phyloP scores from a whole-genome alignment of 2,113 vertebrate species.

The Crocuta crocuta region DNA sequence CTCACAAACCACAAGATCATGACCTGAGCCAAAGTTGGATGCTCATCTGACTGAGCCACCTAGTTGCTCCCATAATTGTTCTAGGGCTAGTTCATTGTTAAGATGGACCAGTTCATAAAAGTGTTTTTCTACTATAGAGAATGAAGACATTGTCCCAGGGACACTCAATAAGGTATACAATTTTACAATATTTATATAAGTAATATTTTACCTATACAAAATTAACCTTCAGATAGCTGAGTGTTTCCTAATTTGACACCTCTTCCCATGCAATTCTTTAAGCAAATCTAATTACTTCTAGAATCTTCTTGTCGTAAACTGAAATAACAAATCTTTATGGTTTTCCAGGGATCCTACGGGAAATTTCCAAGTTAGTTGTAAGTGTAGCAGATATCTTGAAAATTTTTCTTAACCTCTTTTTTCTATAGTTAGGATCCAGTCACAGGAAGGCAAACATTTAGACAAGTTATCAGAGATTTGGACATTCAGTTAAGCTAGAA shows the following conservation, averaged over 20 bases:
- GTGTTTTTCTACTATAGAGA: not conserved
- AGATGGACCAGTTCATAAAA: not conserved
- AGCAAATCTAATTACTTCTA: slow-evolving; percentile 18
- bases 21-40: no score
- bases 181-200: not conserved
- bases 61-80: not conserved
- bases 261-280: not conserved
- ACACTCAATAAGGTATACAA: not conserved
- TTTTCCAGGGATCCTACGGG: not conserved
- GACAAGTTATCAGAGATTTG: not conserved
- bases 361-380: not conserved
- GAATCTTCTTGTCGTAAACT: not conserved
- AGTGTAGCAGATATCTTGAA: not conserved
- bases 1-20: no score
- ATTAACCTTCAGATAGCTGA: not conserved
- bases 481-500: not conserved
- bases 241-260: not conserved
- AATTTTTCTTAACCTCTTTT: not conserved
- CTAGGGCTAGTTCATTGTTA: not conserved
- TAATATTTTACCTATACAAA: not conserved
- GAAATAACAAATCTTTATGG: not conserved
- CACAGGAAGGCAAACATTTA: slow-evolving; percentile 1
- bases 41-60: no score
- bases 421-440: not conserved
- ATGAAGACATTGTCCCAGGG: not conserved